Evolutionary conservation across 2,888 invertebrate genomes (phyloP), one percentile per base, ranked within the genome.

Genomic region (Torymus texanus): DNA sequence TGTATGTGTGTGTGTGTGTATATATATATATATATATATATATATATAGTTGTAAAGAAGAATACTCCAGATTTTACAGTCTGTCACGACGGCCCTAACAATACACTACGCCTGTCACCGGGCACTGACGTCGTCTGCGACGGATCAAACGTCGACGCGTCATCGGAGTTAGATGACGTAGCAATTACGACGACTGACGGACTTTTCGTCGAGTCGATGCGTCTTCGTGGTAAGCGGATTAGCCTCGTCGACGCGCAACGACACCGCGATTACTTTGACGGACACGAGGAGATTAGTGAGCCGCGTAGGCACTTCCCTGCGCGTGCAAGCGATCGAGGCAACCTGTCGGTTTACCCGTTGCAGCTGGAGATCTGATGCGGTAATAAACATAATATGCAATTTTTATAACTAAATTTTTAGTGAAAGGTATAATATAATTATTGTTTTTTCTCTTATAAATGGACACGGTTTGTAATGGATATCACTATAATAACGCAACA

Each of bases 191-290:
- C 5, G 16, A 61, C 59, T 24, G 5, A 8, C 4, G 79, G 72
- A 1, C 67, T 73, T 68, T 76, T 76, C 73, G 63, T 50, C 58
- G 76, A 76, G 41, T 58, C 59, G 12, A 13, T 14, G 51, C 72
- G 72, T 2, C 58, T 62, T 4, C 24, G 56, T 56, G 79, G 79
- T 68, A 80, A 80, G 68, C 62, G n/a, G 51, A 73, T 76, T 18
- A 76, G 66, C 12, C 62, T 79, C 1, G 61, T 56, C 18, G 41
- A 66, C 41, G 21, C 70, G 21, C 50, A 41, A 41, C 14, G 4
- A 2, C 10, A 3, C 8, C 8, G 10, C 50, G 21, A 72, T 13
- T 53, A 66, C 12, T n/a, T 21, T 41, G 56, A 12, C 24, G 73
- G 59, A 0, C 11, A 12, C 13, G 53, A 11, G 12, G 21, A 62